Percentiles rank a stretch among this genome's conserved stretches.
Evolutionary conservation across 2,888 invertebrate genomes (phyloP).

Genomic region (Drosophila kambysellisi): DNA sequence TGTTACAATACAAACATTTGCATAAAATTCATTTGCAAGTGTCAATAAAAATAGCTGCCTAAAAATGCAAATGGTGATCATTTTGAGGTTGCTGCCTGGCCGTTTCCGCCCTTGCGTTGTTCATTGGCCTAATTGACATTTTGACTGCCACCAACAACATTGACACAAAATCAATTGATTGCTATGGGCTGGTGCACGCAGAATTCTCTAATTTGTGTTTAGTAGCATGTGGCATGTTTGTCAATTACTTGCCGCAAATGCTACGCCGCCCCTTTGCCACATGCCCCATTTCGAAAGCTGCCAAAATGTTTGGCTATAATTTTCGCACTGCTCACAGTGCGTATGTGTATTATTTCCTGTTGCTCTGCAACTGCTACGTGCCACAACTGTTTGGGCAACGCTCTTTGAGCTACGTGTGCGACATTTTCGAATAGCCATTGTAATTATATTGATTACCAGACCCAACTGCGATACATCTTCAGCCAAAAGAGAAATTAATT

Average conservation of each 20-base stretch:
- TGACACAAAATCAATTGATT: constrained; percentile 72
- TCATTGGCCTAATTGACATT: constrained; percentile 69
- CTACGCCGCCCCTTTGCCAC: neutral
- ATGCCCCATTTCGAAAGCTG: constrained; percentile 1
- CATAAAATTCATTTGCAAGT: constrained; percentile 60
- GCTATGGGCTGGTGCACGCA: constrained; percentile 45
- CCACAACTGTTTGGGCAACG: constrained; percentile 44
- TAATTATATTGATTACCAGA: constrained; percentile 77
- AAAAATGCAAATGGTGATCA: constrained; percentile 61
- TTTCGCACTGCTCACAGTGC: constrained; percentile 58
- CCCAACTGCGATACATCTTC: constrained; percentile 2
- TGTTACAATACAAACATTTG: constrained; percentile 42
- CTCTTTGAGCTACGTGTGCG: constrained; percentile 65
- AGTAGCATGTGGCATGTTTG: constrained; percentile 79
- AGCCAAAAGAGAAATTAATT: constrained; percentile 68
- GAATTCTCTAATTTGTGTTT: constrained; percentile 74
- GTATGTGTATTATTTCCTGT: constrained; percentile 76
- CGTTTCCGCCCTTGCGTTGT: neutral
- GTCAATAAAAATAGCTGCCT: constrained; percentile 12
- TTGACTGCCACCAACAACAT: constrained; percentile 49
- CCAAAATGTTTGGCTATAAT: constrained; percentile 67
- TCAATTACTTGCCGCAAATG: constrained; percentile 68
- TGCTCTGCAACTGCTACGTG: constrained; percentile 61
- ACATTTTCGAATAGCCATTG: constrained; percentile 73
- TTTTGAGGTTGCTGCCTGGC: constrained; percentile 3